phyloP scores from a whole-genome alignment of 2,113 vertebrate species.

The Polyodon spathula region DNA sequence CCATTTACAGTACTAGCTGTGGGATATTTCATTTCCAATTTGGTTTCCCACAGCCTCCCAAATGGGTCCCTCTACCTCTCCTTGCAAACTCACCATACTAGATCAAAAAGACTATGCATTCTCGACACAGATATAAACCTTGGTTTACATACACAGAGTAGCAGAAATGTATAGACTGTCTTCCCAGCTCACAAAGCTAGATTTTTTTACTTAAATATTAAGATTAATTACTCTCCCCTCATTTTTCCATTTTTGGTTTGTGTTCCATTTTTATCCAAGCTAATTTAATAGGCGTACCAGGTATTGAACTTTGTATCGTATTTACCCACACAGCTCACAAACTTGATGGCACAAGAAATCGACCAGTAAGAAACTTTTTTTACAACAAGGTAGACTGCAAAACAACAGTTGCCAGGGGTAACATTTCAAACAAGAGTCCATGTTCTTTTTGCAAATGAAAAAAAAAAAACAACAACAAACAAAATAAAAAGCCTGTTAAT shows the following conservation, averaged over 20 bases:
- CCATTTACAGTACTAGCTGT: no score
- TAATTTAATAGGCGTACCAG: slow-evolving; percentile 64
- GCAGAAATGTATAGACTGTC: slow-evolving; percentile 33
- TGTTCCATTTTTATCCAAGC: slow-evolving; percentile 68
- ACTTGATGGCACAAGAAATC: slow-evolving; percentile 71
- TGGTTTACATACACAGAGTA: slow-evolving; percentile 17
- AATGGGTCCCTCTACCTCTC: not conserved
- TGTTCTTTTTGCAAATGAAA: slow-evolving; percentile 41
- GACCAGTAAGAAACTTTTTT: slow-evolving; percentile 72
- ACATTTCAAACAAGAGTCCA: slow-evolving; percentile 59
- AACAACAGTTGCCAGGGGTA: slow-evolving; percentile 66
- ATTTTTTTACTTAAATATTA: slow-evolving; percentile 37
- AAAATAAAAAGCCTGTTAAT: slow-evolving; percentile 60
- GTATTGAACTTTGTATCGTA: slow-evolving; percentile 63
- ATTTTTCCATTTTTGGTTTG: slow-evolving; percentile 50
- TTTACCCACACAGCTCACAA: slow-evolving; percentile 55
- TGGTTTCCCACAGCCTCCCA: not conserved
- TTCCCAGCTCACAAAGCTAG: slow-evolving; percentile 29
- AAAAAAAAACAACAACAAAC: slow-evolving; percentile 38
- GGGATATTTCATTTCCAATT: not conserved
- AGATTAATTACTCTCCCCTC: slow-evolving; percentile 46
- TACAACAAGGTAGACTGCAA: slow-evolving; percentile 71
- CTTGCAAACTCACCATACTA: no score
- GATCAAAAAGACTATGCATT: no score
- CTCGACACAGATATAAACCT: no score